These are phyloP conservation scores for Drosophila ustulata DNA, from an alignment of 2,888 invertebrate species.

Conservation along the genomic window DNA sequence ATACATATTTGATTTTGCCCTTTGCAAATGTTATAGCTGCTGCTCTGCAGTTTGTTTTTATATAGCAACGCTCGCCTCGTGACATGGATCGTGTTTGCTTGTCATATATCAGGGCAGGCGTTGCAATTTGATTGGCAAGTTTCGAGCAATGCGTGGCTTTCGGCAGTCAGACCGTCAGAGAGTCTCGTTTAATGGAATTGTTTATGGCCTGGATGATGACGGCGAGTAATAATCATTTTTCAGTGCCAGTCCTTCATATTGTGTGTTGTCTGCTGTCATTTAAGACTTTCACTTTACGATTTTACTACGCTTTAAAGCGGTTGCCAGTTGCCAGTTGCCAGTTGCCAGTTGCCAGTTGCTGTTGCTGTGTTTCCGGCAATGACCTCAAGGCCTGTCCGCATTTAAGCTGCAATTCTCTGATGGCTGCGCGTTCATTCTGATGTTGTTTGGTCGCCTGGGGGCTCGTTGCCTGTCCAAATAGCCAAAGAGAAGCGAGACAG, in stretches of 20 bases:
- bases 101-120: conserved; percentile 35
- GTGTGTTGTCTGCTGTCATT: background rate
- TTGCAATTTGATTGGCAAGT: conserved; percentile 42
- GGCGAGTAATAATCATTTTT: conserved; percentile 1
- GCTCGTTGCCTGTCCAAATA: conserved; percentile 44
- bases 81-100: conserved; percentile 49
- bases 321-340: conserved; percentile 1
- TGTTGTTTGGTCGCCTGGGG: conserved; percentile 38
- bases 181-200: conserved; percentile 31
- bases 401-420: conserved; percentile 43
- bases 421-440: conserved; percentile 21
- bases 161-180: conserved; percentile 3
- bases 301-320: conserved; percentile 25
- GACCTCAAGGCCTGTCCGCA: conserved; percentile 15
- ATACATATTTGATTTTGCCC: conserved; percentile 38
- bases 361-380: background rate
- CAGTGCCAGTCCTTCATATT: background rate
- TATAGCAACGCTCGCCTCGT: background rate
- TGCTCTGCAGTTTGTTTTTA: conserved; percentile 27
- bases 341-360: too few species aligned
- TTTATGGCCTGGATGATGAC: conserved; percentile 11
- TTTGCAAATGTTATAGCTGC: conserved; percentile 20
- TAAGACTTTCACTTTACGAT: conserved; percentile 15
- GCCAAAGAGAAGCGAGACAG: conserved; percentile 21
- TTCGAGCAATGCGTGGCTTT: conserved; percentile 22